Conservation (phyloP, 1,140 invertebrate genomes). For the Aphaenogaster ashmeadi region DNA sequence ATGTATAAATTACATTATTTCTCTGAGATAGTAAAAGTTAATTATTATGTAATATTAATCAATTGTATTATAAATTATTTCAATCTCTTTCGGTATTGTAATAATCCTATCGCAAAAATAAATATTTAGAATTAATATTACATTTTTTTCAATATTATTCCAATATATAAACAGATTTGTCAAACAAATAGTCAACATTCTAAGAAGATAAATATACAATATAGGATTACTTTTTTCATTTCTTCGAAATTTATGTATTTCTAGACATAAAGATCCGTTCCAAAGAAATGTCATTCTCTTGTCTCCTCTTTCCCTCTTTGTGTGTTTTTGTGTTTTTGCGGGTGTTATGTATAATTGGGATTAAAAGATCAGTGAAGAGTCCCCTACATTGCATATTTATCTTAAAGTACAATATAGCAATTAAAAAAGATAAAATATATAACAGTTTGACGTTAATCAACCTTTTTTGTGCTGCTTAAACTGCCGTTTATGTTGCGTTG, state of each 20-base stretch:
- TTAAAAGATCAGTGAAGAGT: slow-evolving; percentile 5
- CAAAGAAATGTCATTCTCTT: background rate
- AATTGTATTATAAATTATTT: slow-evolving; percentile 18
- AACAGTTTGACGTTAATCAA: slow-evolving; percentile 65
- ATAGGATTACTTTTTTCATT: slow-evolving; percentile 5
- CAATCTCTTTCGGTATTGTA: slow-evolving; percentile 16
- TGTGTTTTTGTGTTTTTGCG: background rate
- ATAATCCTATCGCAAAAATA: slow-evolving; percentile 65
- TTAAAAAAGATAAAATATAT: slow-evolving; percentile 49
- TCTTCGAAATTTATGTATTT: slow-evolving; percentile 18
- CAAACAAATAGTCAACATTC: slow-evolving; percentile 48
- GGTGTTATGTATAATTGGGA: background rate
- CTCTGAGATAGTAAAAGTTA: background rate
- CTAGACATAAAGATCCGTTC: background rate
- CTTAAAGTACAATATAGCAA: slow-evolving; percentile 11
- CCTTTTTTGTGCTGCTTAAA: slow-evolving; percentile 81
- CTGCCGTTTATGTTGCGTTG: slow-evolving; percentile 76
- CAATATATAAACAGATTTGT: slow-evolving; percentile 51
- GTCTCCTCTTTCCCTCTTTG: background rate
- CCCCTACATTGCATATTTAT: background rate
- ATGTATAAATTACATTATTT: slow-evolving; percentile 7
- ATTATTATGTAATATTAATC: slow-evolving; percentile 21
- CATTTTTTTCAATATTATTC: slow-evolving; percentile 33
- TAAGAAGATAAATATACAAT: slow-evolving; percentile 48
- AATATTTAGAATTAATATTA: slow-evolving; percentile 61